Evolutionary conservation across 2,113 vertebrate species (phyloP).

Genomic region (Dromaius novaehollandiae): DNA sequence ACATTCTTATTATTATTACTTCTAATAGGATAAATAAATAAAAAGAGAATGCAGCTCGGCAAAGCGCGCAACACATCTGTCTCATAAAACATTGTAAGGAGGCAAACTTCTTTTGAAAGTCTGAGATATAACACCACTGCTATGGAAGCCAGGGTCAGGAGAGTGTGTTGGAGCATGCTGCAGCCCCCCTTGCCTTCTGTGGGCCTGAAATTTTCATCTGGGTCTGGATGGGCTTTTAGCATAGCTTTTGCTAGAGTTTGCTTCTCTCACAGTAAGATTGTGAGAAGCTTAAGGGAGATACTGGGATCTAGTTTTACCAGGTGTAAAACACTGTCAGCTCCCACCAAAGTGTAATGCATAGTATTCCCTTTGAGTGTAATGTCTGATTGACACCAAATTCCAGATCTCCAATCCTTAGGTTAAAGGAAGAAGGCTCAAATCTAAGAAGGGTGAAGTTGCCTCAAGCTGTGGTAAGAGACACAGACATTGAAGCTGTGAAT

Average conservation of each 20-base stretch:
- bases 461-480: neutral
- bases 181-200: neutral
- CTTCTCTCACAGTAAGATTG: neutral
- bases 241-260: neutral
- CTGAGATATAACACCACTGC: neutral
- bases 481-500: neutral
- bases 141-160: neutral
- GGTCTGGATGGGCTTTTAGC: neutral
- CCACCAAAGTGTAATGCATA: fast-evolving
- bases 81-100: neutral
- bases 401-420: neutral
- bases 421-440: neutral
- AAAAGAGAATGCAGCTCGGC: neutral
- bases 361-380: no score
- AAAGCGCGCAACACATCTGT: neutral
- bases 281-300: neutral
- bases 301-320: neutral
- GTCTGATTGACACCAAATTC: neutral
- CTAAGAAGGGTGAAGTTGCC: neutral
- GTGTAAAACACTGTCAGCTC: neutral
- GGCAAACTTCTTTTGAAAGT: neutral
- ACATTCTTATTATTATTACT: neutral
- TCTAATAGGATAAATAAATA: neutral
- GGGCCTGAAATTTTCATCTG: neutral
- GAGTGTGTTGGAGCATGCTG: neutral